phyloP scores from a whole-genome alignment of 2,797 vertebrate species.

The Epinephelus coioides region DNA sequence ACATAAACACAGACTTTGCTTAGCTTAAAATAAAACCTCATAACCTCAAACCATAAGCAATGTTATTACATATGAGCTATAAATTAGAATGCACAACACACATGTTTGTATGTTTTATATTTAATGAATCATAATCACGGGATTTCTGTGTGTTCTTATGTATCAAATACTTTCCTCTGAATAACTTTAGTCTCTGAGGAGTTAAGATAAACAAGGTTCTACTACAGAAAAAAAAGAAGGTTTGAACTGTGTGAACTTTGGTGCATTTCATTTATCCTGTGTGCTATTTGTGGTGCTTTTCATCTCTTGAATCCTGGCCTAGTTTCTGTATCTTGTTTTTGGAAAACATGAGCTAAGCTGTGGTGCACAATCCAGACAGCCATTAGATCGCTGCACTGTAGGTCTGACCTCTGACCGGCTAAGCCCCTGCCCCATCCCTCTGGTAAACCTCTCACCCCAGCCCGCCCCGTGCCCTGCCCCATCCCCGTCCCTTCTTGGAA shows the following conservation, averaged over 20 bases:
- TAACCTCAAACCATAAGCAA: neutral
- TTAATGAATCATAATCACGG: constrained; percentile 35
- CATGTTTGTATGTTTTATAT: constrained; percentile 10
- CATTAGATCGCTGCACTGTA: constrained; percentile 82
- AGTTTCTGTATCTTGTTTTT: constrained; percentile 80
- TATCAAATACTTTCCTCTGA: constrained; percentile 50
- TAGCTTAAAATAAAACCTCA: constrained; percentile 24
- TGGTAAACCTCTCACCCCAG: constrained; percentile 69
- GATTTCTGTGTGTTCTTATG: constrained; percentile 35
- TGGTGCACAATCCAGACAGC: constrained; percentile 64
- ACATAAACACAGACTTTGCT: constrained; percentile 18
- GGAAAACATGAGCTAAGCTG: constrained; percentile 75
- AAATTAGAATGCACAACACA: constrained; percentile 23
- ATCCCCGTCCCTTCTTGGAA: constrained; percentile 70
- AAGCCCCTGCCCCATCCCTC: constrained; percentile 69
- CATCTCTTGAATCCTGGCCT: constrained; percentile 76
- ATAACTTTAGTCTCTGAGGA: constrained; percentile 54
- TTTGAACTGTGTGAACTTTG: constrained; percentile 71
- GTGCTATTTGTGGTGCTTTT: constrained; percentile 72
- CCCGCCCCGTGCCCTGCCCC: constrained; percentile 57
- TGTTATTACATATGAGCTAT: neutral
- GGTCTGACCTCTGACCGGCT: constrained; percentile 78
- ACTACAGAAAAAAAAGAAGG: constrained; percentile 35
- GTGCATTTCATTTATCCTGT: constrained; percentile 69
- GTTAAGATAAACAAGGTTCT: constrained; percentile 55